Conservation (phyloP, 2,797 vertebrate species). For the Poecilia gillii region DNA sequence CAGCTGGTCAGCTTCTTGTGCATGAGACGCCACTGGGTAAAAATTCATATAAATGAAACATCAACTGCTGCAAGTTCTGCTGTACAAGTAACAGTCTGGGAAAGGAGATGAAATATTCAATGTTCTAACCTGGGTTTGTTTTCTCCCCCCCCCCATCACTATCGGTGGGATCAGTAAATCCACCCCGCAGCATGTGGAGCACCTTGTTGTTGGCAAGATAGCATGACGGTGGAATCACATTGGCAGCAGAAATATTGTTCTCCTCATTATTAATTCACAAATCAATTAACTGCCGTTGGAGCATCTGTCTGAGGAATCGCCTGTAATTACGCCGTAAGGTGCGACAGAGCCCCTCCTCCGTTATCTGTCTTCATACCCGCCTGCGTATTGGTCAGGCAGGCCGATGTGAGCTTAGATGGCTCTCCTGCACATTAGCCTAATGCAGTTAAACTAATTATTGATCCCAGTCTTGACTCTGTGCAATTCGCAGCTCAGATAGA, state of each 20-base stretch:
- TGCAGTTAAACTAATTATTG: slow-evolving; percentile 76
- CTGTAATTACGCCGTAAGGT: slow-evolving; percentile 76
- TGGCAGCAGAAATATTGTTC: slow-evolving; percentile 56
- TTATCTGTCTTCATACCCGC: slow-evolving; percentile 54
- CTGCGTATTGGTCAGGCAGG: slow-evolving; percentile 29
- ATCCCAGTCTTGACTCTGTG: slow-evolving; percentile 62
- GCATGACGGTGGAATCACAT: slow-evolving; percentile 35
- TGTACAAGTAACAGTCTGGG: not conserved
- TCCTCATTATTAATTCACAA: slow-evolving; percentile 74
- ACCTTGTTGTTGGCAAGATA: slow-evolving; percentile 23
- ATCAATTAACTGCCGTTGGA: slow-evolving; percentile 74
- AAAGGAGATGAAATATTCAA: slow-evolving; percentile 11
- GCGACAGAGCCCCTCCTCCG: slow-evolving; percentile 56
- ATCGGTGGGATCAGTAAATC: slow-evolving; percentile 27
- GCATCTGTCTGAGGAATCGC: slow-evolving; percentile 74
- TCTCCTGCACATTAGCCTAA: slow-evolving; percentile 71
- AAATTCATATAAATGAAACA: slow-evolving; percentile 7
- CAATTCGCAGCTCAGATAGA: slow-evolving; percentile 57
- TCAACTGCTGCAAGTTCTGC: not conserved
- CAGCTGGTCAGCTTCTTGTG: not conserved
- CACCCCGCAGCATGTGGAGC: slow-evolving; percentile 21
- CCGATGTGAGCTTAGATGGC: slow-evolving; percentile 69
- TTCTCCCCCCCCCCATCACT: not conserved
- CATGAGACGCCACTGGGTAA: not conserved
- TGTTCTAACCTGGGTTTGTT: not conserved